Evolutionary conservation across 2,888 invertebrate species (phyloP).

Genomic region (Patella depressa): DNA sequence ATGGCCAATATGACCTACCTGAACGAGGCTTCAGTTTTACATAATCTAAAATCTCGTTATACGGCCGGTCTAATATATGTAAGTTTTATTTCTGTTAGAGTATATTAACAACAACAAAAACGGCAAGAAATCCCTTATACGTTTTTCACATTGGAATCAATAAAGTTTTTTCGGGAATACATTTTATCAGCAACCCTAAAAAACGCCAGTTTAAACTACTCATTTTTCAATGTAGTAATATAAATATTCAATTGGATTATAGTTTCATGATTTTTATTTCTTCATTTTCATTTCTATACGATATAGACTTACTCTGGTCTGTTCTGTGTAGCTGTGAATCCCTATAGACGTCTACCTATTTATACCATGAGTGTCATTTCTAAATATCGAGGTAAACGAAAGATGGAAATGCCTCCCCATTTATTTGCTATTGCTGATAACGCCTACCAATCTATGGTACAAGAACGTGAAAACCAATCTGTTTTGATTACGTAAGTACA

Average conservation of each 20-base stretch:
- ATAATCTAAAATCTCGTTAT: constrained; percentile 66
- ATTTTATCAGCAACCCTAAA: too few relatives aligned
- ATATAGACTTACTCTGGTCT: constrained; percentile 98
- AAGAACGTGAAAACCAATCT: constrained; percentile 75
- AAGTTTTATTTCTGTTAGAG: constrained; percentile 2
- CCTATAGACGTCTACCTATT: constrained; percentile 99
- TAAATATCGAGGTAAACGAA: constrained; percentile 99
- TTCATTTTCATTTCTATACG: neutral
- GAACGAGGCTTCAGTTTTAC: constrained; percentile 68
- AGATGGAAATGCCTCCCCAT: constrained; percentile 99
- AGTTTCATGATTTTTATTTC: constrained; percentile 63
- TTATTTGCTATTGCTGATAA: constrained; percentile 99
- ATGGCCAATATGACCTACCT: constrained; percentile 70
- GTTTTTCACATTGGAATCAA: too few relatives aligned
- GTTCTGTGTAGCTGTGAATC: constrained; percentile 99
- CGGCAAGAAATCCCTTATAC: too few relatives aligned
- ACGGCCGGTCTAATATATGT: constrained; percentile 64
- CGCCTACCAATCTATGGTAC: constrained; percentile 99
- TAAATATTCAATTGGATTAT: too few relatives aligned
- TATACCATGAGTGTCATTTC: constrained; percentile 97
- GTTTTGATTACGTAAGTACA: constrained; percentile 8
- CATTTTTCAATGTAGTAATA: too few relatives aligned
- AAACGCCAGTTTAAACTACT: too few relatives aligned
- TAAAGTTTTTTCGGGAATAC: too few relatives aligned
- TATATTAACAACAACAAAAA: too few relatives aligned